Evolutionary conservation across 2,888 invertebrate species (phyloP).

Genomic region (Coecobrya sp.): DNA sequence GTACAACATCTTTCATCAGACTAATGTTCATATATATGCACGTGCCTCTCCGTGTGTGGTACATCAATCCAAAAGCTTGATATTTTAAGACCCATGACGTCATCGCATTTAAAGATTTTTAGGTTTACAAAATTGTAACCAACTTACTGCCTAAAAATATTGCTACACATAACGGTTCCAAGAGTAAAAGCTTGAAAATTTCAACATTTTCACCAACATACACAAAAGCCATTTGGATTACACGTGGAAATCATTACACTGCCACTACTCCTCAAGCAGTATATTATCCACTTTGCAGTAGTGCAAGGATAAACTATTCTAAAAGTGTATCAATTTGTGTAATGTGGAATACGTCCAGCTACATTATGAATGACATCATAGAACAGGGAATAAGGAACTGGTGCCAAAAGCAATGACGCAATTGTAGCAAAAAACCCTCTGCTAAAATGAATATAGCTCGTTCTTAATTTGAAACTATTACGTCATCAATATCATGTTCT

Average conservation of each 20-base stretch:
- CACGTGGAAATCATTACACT: constrained; percentile 43
- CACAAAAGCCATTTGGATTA: neutral
- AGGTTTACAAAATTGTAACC: neutral
- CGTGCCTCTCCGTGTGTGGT: neutral
- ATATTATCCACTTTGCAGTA: too few relatives aligned
- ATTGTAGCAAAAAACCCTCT: constrained; percentile 67
- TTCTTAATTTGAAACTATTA: constrained; percentile 67
- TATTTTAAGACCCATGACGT: constrained; percentile 6
- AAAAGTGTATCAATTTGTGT: neutral
- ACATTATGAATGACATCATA: constrained; percentile 70
- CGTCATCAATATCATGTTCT: constrained; percentile 49
- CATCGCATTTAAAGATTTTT: neutral
- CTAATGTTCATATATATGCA: neutral
- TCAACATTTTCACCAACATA: neutral
- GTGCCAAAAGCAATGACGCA: constrained; percentile 77
- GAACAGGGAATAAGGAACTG: neutral
- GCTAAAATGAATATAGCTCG: constrained; percentile 3
- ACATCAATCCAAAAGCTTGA: neutral
- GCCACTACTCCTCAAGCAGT: too few relatives aligned
- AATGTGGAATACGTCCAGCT: constrained; percentile 4
- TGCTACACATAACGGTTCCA: too few relatives aligned
- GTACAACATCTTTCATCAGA: neutral
- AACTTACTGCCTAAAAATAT: neutral
- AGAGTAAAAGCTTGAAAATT: neutral
- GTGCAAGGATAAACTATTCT: neutral